Evolutionary conservation across 2,113 vertebrate genomes (phyloP), one percentile per base, ranked within the genome.

Genomic region (Typhlomys cinereus): DNA sequence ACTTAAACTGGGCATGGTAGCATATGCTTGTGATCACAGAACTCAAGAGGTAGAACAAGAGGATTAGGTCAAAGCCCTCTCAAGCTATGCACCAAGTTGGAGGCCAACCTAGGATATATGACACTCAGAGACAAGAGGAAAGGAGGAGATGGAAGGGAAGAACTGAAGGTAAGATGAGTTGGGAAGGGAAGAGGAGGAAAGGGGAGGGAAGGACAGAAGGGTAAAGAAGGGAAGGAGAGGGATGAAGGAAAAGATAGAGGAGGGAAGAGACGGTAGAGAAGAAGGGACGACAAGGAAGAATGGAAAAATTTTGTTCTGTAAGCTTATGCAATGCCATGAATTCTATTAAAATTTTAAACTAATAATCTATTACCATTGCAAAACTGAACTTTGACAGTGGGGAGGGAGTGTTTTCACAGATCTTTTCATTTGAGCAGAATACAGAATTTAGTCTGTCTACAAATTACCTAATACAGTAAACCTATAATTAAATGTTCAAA

Each of bases 321-420:
- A 97, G 97, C 97, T 97, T 98, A 97, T 75, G 93, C 98, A 98
- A 97, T 96, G 94, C 97, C 97, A 92, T 97, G 93, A 97, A 96
- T 97, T 97, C 91, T 97, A 95, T 98, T 97, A 97, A 93, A 97
- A 96, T 97, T 97, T 94, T 97, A 92, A 97, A 96, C 94, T 97
- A 61, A 95, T 98, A 97, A n/a, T 97, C 91, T 96, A 90, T 89
- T 87, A 85, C 89, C 96, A 78, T 92, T 95, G 95, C 93, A 88
- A 97, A 97, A 90, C 96, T 95, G 94, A 97, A 94, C 81, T 97
- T 96, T 96, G 96, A 88, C 52, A 73, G 85, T 95, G 25, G 31
- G 41, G 39, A 7, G 44, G 80, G 69, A 29, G 67, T 7, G 11
- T 78, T 74, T 96, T 94, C 89, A 94, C 62, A 41, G 25, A 92